Evolutionary conservation across 2,797 vertebrate species (phyloP).

Genomic region (Cossypha heuglini): DNA sequence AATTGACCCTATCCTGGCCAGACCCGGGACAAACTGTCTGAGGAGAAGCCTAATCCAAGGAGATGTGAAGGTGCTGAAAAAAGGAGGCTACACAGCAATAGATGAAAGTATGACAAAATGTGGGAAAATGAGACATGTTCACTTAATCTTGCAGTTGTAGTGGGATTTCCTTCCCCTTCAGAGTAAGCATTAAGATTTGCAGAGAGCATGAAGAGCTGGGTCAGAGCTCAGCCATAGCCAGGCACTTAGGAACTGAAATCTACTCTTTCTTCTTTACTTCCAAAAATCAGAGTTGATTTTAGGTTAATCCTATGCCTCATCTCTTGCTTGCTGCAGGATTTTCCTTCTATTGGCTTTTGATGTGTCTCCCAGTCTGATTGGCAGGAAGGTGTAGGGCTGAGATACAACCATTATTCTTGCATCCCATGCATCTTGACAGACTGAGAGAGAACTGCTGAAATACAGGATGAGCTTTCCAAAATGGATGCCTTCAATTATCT

Average conservation of each 20-base stretch:
- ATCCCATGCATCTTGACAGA: fast-evolving
- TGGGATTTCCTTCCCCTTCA: not conserved
- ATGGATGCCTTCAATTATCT: not conserved
- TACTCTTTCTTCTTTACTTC: not conserved
- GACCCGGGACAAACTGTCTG: not conserved
- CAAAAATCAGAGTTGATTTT: not conserved
- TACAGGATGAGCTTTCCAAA: not conserved
- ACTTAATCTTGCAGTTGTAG: not conserved
- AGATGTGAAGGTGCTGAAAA: not conserved
- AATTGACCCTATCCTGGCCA: not conserved
- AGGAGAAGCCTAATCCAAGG: not conserved
- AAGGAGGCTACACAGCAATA: not conserved
- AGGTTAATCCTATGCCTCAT: not conserved
- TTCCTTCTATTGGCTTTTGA: not conserved
- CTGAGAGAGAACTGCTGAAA: not conserved
- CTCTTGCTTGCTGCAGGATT: not conserved
- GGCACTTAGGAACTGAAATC: not conserved
- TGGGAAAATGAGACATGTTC: not conserved
- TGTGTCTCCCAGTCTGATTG: not conserved
- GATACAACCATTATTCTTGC: not conserved
- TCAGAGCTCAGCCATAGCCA: not conserved
- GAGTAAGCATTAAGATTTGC: not conserved
- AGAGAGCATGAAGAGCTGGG: not conserved
- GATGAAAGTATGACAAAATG: not conserved
- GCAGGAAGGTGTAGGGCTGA: not conserved